Evolutionary conservation across 2,113 vertebrate genomes (phyloP).

Genomic region (Rhabdomys dilectus): DNA sequence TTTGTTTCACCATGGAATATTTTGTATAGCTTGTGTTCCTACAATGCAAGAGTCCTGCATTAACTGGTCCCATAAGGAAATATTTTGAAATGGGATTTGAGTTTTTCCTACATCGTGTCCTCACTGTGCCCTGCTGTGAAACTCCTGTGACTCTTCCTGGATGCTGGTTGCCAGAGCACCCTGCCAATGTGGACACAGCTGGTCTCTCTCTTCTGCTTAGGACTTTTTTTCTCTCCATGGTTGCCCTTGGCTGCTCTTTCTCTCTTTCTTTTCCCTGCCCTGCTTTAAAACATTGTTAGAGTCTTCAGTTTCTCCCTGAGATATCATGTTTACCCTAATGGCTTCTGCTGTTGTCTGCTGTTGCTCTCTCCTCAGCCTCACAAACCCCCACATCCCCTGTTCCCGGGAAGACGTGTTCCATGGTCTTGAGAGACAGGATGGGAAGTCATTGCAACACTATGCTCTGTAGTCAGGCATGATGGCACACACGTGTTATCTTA

Average conservation of each 20-base stretch:
- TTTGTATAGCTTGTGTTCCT: background rate
- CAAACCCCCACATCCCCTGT: too few species aligned
- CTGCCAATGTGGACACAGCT: background rate
- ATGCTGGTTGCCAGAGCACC: background rate
- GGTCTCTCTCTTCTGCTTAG: background rate
- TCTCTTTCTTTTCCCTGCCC: background rate
- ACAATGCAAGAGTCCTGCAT: background rate
- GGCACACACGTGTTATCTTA: too few species aligned
- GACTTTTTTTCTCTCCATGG: background rate
- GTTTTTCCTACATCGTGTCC: background rate
- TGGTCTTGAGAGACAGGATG: background rate
- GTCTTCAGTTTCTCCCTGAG: too few species aligned
- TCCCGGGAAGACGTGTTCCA: too few species aligned
- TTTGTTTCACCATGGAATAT: background rate
- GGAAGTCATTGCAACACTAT: background rate
- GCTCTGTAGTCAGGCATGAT: background rate
- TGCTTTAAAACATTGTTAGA: background rate
- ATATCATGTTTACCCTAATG: background rate
- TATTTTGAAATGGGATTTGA: background rate
- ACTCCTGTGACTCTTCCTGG: background rate
- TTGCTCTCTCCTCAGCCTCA: background rate
- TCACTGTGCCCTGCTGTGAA: background rate
- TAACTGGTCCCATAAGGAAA: background rate
- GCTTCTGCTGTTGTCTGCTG: background rate
- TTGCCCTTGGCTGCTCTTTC: background rate